Base-by-base conservation (phyloP, 2,888 invertebrate genomes). In the Drosophila heteroneura region DNA sequence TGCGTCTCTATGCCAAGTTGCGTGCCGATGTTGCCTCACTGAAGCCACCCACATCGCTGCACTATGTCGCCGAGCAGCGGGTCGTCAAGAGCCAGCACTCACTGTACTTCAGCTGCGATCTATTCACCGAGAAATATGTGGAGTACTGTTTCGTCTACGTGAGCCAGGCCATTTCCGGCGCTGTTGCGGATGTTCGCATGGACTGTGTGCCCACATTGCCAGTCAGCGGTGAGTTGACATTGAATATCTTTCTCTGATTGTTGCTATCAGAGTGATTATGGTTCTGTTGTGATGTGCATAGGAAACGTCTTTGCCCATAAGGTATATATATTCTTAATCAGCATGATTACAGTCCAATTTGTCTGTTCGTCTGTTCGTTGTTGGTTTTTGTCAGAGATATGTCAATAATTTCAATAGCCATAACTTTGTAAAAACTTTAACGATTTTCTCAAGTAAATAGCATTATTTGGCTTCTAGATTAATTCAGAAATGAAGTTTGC, bases 91-190 rank as follows among this genome's bases (percentile, higher is more conserved):
- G 97, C 9, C 96, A 96, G 89, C 97, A 97, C 93, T 96, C 96
- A 28, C 94, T 97, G 16, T 94, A 94, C 81, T 97, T 97, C 93
- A 96, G 96, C 93, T 97, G 97, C 91, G 96, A 97, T 22, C 94
- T 97, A 54, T 97, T 97, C 94, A 96, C 96, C 59, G 97, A 97
- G 93, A 95, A 96, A 59, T 97, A 96, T 91, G 96, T 97, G 33
- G 97, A 97, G 92, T 97, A 97, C 91, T 97, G 97, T 93, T 97
- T 97, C 94, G 96, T 97, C 66, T 97, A 97, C 93, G 97, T 97
- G 39, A 97, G 97, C 47, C 96, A 97, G 90, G 97, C 97, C 0
- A 96, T 97, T 79, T 97, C 96, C 0, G 97, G 97, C 0, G 97
- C 97, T 0, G 97, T 97, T 70, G 96, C 97, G 5, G 97, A 97